These are phyloP conservation scores for Corydoras maculifer DNA, from an alignment of 2,113 vertebrate genomes.

Conservation along the genomic window DNA sequence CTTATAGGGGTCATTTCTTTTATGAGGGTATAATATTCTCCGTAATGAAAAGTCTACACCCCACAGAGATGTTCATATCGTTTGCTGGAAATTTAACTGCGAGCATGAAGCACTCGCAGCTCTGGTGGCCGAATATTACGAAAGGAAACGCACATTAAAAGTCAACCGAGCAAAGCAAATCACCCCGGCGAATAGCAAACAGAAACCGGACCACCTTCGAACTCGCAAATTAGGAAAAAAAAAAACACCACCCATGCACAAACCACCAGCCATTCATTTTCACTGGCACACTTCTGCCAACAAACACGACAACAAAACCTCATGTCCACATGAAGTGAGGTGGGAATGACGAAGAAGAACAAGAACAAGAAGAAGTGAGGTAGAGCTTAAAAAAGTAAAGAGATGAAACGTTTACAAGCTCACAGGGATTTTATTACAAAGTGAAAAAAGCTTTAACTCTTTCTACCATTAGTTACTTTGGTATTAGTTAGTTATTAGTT, in stretches of 20 bases:
- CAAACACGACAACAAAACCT: conserved; percentile 3
- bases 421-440: not conserved
- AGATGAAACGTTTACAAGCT: not conserved
- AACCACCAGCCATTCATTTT: not conserved
- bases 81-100: not conserved
- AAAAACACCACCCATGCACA: conserved; percentile 30
- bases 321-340: conserved; percentile 17
- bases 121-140: conserved; percentile 9
- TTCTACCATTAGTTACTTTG: too few species aligned
- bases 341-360: conserved; percentile 14
- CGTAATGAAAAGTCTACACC: not conserved
- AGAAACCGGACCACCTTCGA: conserved; percentile 31
- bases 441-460: not conserved
- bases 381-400: not conserved
- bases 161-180: conserved; percentile 11
- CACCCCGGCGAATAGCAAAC: not conserved
- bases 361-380: not conserved
- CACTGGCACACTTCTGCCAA: not conserved
- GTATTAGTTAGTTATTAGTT: too few species aligned
- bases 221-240: conserved; percentile 2
- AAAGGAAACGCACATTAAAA: conserved; percentile 28
- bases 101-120: conserved; percentile 23
- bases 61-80: not conserved
- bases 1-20: too few species aligned
- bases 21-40: not conserved